phyloP scores from a whole-genome alignment of 2,797 vertebrate species.

The Chromobotia macracanthus region DNA sequence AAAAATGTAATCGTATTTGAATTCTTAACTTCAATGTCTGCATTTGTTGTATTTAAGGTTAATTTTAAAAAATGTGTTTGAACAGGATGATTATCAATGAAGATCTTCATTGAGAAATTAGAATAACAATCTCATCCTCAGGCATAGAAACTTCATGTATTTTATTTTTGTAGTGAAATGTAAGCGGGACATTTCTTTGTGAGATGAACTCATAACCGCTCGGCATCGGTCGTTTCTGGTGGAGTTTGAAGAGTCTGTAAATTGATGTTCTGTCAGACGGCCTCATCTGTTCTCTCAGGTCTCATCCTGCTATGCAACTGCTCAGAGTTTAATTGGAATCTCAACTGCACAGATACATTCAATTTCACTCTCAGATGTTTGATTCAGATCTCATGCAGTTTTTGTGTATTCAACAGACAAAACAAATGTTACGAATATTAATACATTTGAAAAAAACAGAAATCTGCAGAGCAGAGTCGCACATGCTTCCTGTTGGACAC shows the following conservation, averaged over 20 bases:
- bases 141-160: neutral
- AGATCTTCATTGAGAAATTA: too few relatives aligned
- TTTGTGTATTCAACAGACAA: neutral
- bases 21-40: too few relatives aligned
- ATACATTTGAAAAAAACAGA: neutral
- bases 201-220: too few relatives aligned
- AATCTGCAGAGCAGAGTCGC: neutral
- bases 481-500: neutral
- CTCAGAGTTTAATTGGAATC: neutral
- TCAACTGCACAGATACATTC: neutral
- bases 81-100: too few relatives aligned
- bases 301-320: conserved; percentile 29
- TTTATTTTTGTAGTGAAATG: neutral
- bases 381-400: neutral
- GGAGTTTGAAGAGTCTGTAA: too few relatives aligned
- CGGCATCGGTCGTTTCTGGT: too few relatives aligned
- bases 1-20: too few relatives aligned
- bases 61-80: too few relatives aligned
- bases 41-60: too few relatives aligned
- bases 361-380: neutral
- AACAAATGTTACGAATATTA: neutral
- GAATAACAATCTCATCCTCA: neutral
- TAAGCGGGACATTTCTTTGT: neutral
- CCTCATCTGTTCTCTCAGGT: conserved; percentile 8
- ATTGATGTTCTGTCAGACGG: neutral